Conservation (phyloP, 2,113 vertebrate species). For the Progne subis region DNA sequence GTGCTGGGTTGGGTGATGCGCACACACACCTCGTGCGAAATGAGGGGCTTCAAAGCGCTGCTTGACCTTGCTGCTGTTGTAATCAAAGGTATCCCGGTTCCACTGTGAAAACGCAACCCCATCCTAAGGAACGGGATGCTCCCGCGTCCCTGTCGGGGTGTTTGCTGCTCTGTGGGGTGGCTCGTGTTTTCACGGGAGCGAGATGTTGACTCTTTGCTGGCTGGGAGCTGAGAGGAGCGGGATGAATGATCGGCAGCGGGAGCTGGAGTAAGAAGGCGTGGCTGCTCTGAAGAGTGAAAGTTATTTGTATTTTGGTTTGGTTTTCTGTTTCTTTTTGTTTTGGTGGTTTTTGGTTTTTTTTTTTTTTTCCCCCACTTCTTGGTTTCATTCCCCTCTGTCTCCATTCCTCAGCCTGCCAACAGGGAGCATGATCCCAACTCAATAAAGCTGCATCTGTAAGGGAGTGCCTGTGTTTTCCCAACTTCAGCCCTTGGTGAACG, state of each 20-base stretch:
- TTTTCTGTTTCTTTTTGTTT: not conserved
- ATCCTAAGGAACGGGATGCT: not conserved
- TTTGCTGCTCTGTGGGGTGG: not conserved
- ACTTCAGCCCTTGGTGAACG: conserved; percentile 36
- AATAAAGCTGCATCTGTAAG: conserved; percentile 38
- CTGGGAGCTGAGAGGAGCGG: conserved; percentile 17
- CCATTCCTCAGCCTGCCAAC: conserved; percentile 74
- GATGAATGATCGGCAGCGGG: conserved; percentile 57
- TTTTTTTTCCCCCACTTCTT: not conserved
- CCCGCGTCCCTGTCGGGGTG: not conserved
- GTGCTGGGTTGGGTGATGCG: not conserved
- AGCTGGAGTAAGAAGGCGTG: conserved; percentile 61
- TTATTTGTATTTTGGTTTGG: conserved; percentile 49
- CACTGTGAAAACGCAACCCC: not conserved
- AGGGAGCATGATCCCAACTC: conserved; percentile 78
- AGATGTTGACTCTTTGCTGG: conserved; percentile 41
- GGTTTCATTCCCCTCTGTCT: conserved; percentile 39
- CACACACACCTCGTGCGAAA: not conserved
- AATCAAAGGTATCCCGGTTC: not conserved
- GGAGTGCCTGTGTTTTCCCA: conserved; percentile 64
- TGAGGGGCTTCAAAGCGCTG: not conserved
- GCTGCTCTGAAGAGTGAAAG: conserved; percentile 57
- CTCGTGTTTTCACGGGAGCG: conserved; percentile 2
- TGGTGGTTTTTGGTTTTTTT: not conserved
- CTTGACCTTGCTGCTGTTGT: conserved; percentile 28